Conservation (phyloP, 2,797 vertebrate species). For the Erethizon dorsatum region DNA sequence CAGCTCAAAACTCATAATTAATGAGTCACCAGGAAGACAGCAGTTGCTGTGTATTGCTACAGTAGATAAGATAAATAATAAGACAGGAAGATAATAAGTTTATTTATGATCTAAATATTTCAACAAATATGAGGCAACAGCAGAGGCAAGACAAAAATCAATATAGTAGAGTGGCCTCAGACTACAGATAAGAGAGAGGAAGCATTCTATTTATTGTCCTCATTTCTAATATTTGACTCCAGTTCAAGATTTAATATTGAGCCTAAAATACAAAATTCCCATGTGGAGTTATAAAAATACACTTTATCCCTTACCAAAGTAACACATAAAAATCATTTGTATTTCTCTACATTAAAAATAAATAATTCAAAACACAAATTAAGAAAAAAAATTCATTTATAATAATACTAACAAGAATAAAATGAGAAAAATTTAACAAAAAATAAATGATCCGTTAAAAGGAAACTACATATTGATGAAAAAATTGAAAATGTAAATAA, state of each 20-base stretch:
- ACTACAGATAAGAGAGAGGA: not conserved
- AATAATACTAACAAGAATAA: not conserved
- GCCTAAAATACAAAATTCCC: not conserved
- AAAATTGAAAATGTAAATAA: not conserved
- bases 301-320: not conserved
- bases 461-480: not conserved
- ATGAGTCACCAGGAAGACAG: not conserved
- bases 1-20: slow-evolving; percentile 50
- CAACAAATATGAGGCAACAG: not conserved
- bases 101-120: not conserved
- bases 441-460: not conserved
- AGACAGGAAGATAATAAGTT: not conserved
- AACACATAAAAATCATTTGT: not conserved
- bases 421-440: not conserved
- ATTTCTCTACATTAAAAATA: not conserved
- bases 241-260: not conserved
- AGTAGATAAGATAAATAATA: not conserved
- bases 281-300: not conserved
- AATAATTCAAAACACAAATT: not conserved
- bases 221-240: not conserved
- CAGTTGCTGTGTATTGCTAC: not conserved
- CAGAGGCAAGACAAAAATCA: not conserved
- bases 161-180: not conserved
- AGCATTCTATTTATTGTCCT: not conserved
- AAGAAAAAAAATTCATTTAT: not conserved